phyloP scores from a whole-genome alignment of 2,797 vertebrate genomes.

The Tauraco hartlaubi region DNA sequence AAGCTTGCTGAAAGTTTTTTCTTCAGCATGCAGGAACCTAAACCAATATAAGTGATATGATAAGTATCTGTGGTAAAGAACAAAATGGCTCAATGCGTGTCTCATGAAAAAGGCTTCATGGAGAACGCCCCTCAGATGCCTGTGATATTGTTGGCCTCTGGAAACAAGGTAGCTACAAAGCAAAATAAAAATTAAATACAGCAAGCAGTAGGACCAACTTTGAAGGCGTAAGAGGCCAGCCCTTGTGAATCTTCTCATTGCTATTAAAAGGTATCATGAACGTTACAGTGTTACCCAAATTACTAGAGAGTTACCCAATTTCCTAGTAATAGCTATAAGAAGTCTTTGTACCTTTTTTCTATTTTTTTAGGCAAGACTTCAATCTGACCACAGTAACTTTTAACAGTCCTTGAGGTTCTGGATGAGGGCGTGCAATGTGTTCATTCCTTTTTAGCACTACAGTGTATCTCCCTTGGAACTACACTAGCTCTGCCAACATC shows the following conservation, averaged over 20 bases:
- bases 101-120: background rate
- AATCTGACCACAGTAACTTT: background rate
- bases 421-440: background rate
- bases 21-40: background rate
- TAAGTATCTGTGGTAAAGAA: background rate
- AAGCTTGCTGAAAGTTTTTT: background rate
- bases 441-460: background rate
- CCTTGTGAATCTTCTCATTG: background rate
- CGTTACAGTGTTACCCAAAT: background rate
- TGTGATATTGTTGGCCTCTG: background rate
- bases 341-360: background rate
- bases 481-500: background rate
- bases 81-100: background rate
- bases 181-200: background rate
- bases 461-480: background rate
- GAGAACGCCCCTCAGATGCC: background rate
- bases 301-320: background rate
- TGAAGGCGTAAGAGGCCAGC: background rate
- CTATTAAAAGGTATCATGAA: background rate
- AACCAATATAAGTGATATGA: background rate
- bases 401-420: background rate
- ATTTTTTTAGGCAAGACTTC: background rate
- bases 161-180: background rate
- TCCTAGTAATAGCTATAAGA: background rate
- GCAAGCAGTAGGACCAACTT: background rate